Conservation (phyloP, 1,140 invertebrate genomes). For the Onthophagus taurus region DNA sequence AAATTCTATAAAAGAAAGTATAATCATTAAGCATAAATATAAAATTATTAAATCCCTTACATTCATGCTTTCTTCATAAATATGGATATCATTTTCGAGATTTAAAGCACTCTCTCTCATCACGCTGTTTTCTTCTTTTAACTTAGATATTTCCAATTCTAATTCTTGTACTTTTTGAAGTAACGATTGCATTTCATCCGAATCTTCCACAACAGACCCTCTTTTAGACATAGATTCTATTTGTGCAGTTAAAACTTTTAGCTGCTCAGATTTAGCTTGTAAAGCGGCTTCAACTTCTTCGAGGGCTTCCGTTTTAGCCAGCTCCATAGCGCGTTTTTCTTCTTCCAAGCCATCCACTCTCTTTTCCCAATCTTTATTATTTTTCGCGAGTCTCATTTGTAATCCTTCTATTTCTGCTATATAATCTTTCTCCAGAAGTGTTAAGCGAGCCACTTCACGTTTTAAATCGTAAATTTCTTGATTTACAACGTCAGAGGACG, state of each 20-base stretch:
- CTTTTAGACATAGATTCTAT: no score
- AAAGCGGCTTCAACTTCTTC: no score
- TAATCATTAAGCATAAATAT: no score
- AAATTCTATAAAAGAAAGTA: conserved; percentile 15
- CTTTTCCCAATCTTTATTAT: conserved; percentile 10
- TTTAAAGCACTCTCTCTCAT: neutral
- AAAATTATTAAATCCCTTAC: conserved; percentile 3
- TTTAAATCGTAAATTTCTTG: conserved; percentile 18
- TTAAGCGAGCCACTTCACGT: conserved; percentile 11
- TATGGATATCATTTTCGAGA: neutral
- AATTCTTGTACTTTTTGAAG: conserved; percentile 2
- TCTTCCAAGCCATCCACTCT: conserved; percentile 13
- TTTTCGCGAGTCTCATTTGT: no score
- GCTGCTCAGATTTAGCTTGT: no score
- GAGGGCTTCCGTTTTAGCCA: neutral
- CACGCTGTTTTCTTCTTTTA: neutral
- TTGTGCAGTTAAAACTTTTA: no score
- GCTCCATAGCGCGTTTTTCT: no score
- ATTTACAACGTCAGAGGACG: no score
- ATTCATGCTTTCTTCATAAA: neutral
- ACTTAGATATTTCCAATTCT: neutral
- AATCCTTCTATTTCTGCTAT: conserved; percentile 17
- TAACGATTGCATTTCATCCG: no score
- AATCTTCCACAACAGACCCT: no score
- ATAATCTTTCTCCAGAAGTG: conserved; percentile 13